These are phyloP conservation scores for Ctenochaetus hawaiiensis DNA, from an alignment of 2,797 vertebrate species.

Conservation along the genomic window DNA sequence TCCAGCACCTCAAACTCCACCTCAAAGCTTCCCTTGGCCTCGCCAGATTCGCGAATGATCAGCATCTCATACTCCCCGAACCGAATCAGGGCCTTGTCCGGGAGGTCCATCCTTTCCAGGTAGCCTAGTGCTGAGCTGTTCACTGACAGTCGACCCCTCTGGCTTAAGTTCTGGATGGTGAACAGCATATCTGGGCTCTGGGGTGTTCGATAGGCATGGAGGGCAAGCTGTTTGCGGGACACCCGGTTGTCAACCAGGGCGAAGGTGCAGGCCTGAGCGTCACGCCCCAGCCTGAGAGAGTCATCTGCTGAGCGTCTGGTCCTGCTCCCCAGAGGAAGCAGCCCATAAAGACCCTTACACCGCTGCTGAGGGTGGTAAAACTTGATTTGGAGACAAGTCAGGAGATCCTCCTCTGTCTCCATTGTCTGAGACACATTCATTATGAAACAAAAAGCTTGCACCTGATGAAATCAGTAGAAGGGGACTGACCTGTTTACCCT, in stretches of 20 bases:
- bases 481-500: neutral
- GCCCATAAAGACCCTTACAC: slow-evolving; percentile 76
- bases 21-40: slow-evolving; percentile 88
- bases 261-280: slow-evolving; percentile 84
- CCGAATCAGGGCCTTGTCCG: slow-evolving; percentile 84
- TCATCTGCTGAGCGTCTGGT: slow-evolving; percentile 82
- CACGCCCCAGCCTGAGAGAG: slow-evolving; percentile 87
- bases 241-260: slow-evolving; percentile 85
- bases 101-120: slow-evolving; percentile 89
- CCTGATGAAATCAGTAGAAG: neutral
- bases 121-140: slow-evolving; percentile 83
- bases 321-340: slow-evolving; percentile 76
- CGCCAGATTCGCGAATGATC: slow-evolving; percentile 86
- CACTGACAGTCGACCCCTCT: slow-evolving; percentile 84
- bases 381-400: slow-evolving; percentile 87
- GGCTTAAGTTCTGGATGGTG: slow-evolving; percentile 93
- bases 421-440: slow-evolving; percentile 80
- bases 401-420: slow-evolving; percentile 89
- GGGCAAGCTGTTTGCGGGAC: slow-evolving; percentile 90
- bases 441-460: neutral
- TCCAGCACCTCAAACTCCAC: slow-evolving; percentile 85
- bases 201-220: slow-evolving; percentile 87
- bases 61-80: slow-evolving; percentile 92
- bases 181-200: slow-evolving; percentile 82
- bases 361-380: slow-evolving; percentile 89